Evolutionary conservation across 1,140 invertebrate genomes (phyloP).

Genomic region (Formica selysi): DNA sequence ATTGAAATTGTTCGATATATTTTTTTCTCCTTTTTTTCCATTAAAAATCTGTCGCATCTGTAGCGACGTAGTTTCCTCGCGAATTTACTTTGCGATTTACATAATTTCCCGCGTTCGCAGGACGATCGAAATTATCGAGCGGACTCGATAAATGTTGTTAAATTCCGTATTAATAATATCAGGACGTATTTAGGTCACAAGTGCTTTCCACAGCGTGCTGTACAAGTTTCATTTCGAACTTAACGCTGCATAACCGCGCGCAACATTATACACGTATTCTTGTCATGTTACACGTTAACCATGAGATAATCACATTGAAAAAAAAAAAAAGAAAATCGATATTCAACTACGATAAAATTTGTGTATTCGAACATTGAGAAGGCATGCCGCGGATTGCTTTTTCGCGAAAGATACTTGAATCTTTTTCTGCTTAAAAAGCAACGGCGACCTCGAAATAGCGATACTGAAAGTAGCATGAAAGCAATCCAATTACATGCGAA

Average conservation of each 20-base stretch:
- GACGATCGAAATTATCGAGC: constrained; percentile 50
- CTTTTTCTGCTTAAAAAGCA: not conserved
- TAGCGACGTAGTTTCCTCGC: constrained; percentile 8
- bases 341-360: constrained; percentile 28
- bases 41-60: constrained; percentile 28
- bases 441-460: not conserved
- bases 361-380: constrained; percentile 13
- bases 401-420: constrained; percentile 2
- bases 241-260: constrained; percentile 45
- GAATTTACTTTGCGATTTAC: constrained; percentile 25
- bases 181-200: constrained; percentile 53
- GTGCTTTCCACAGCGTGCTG: constrained; percentile 31
- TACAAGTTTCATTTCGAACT: constrained; percentile 49
- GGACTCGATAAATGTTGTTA: constrained; percentile 45
- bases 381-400: constrained; percentile 24
- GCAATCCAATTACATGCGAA: constrained; percentile 49
- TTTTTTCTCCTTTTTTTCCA: constrained; percentile 4
- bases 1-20: not conserved
- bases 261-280: constrained; percentile 23
- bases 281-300: constrained; percentile 10
- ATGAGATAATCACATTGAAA: constrained; percentile 15
- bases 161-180: constrained; percentile 53
- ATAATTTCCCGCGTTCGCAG: not conserved
- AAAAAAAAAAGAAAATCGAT: constrained; percentile 1
- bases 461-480: constrained; percentile 36